phyloP scores from a whole-genome alignment of 2,888 invertebrate species.

The Buathra laborator region DNA sequence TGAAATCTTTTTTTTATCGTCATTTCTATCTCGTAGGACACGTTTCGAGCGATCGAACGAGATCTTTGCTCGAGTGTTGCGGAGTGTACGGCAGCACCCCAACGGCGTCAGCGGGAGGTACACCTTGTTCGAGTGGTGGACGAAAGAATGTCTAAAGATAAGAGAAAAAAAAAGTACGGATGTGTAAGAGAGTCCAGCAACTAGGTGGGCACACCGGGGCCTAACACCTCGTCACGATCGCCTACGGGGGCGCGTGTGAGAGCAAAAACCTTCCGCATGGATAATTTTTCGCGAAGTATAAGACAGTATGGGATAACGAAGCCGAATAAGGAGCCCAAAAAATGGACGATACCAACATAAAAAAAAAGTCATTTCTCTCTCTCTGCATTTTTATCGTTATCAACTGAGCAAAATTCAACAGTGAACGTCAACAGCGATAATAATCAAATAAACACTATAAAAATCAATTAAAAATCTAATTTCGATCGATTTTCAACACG shows the following conservation, averaged over 20 bases:
- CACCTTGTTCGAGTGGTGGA: background rate
- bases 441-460: no score
- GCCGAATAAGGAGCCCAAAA: background rate
- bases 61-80: constrained; percentile 24
- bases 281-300: background rate
- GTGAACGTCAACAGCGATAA: no score
- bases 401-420: no score
- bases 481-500: background rate
- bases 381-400: no score
- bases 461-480: background rate
- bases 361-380: background rate
- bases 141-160: constrained; percentile 64
- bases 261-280: background rate
- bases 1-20: background rate
- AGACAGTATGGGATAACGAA: background rate
- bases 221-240: constrained; percentile 77
- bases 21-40: constrained; percentile 25
- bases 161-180: constrained; percentile 46
- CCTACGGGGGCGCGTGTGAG: background rate
- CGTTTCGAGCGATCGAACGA: constrained; percentile 46
- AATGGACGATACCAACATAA: background rate
- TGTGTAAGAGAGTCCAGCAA: constrained; percentile 55
- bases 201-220: constrained; percentile 78
- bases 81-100: background rate
- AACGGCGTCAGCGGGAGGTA: constrained; percentile 1